Conservation (phyloP, 2,113 vertebrate genomes). For the Oreotrochilus melanogaster region DNA sequence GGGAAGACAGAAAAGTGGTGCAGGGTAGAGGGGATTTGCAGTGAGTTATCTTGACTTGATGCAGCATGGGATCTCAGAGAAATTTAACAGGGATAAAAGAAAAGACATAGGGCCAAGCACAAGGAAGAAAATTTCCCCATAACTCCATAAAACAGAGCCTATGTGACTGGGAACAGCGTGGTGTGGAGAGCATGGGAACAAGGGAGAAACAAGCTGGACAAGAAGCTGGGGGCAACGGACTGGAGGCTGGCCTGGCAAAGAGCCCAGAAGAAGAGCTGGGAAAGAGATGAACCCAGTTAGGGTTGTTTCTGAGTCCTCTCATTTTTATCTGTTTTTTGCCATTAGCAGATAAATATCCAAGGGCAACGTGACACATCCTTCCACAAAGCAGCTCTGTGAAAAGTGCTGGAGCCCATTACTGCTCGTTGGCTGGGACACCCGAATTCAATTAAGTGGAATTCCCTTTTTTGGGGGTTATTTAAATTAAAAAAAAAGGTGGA, state of each 20-base stretch:
- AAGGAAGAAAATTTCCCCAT: neutral
- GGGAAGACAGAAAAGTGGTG: neutral
- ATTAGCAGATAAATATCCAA: neutral
- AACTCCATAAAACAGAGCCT: neutral
- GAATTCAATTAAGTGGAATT: neutral
- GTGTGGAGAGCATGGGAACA: neutral
- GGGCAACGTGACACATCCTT: neutral
- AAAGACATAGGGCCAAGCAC: neutral
- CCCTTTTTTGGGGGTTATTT: neutral
- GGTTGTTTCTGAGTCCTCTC: neutral
- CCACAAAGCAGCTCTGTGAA: neutral
- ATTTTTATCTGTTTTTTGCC: neutral
- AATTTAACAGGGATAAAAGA: neutral
- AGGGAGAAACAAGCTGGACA: neutral
- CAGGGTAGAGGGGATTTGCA: neutral
- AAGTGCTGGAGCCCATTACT: neutral
- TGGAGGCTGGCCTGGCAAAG: accelerated
- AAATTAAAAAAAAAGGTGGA: neutral
- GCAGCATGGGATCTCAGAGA: neutral
- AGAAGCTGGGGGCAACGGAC: neutral
- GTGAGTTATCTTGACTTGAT: neutral
- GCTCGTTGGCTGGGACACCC: neutral
- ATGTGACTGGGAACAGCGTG: neutral
- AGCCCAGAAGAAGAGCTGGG: neutral
- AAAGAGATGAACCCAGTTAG: neutral